A percentile compares a stretch with the other conserved stretches of the same genome.
These are phyloP conservation scores for Deilephila elpenor DNA, from an alignment of 2,888 invertebrate genomes.

Conservation along the genomic window DNA sequence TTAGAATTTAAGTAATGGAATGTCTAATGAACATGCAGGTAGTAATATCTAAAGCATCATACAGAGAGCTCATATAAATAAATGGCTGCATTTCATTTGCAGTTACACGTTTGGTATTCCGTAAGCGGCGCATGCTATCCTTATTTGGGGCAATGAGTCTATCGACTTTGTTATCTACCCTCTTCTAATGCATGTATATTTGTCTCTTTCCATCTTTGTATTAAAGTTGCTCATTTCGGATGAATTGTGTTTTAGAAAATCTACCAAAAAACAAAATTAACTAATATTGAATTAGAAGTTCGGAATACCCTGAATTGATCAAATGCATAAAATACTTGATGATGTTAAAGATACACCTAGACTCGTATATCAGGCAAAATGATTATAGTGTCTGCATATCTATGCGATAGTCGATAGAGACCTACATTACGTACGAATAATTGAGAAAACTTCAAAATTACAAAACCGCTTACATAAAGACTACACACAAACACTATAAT, in stretches of 20 bases:
- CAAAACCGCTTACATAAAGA: too few species aligned
- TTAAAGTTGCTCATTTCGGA: not conserved
- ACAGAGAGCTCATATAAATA: not conserved
- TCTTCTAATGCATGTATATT: not conserved
- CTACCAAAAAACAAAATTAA: too few species aligned
- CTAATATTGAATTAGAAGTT: too few species aligned
- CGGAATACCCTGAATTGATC: too few species aligned
- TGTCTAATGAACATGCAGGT: not conserved
- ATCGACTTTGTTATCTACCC: not conserved
- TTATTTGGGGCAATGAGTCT: constrained; percentile 26
- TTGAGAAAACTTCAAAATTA: too few species aligned
- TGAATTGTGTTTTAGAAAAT: not conserved
- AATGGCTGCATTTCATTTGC: constrained; percentile 22
- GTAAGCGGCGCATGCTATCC: constrained; percentile 5
- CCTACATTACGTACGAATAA: too few species aligned
- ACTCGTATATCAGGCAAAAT: too few species aligned
- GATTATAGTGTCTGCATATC: too few species aligned
- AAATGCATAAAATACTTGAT: too few species aligned
- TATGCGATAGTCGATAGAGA: too few species aligned
- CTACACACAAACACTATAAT: not conserved
- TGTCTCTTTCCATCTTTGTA: not conserved
- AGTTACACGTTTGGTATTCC: constrained; percentile 12
- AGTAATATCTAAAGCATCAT: not conserved
- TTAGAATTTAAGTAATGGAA: not conserved
- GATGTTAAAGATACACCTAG: too few species aligned